phyloP scores from a whole-genome alignment of 2,113 vertebrate species.

The Phrynosoma platyrhinos region DNA sequence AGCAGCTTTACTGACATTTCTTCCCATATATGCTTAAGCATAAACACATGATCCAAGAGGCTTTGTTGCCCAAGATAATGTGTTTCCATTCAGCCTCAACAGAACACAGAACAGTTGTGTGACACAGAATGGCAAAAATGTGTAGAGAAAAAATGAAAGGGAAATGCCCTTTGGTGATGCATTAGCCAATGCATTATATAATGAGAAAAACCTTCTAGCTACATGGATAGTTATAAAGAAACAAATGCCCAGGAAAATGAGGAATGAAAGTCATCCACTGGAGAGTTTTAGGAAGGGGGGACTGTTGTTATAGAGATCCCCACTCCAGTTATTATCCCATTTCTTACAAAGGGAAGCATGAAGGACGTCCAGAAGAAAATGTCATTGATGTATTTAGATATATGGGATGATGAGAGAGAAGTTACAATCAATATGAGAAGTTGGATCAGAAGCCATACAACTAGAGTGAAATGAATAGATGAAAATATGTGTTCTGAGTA shows the following conservation, averaged over 20 bases:
- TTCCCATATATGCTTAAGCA: conserved; percentile 14
- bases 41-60: conserved; percentile 12
- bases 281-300: not conserved
- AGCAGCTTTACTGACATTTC: conserved; percentile 4
- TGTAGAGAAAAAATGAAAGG: not conserved
- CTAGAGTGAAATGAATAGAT: not conserved
- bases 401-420: not conserved
- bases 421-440: not conserved
- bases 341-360: not conserved
- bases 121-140: not conserved
- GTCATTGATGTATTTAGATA: no score
- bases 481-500: not conserved
- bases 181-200: not conserved
- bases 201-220: conserved; percentile 3
- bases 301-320: not conserved
- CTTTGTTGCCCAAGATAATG: conserved; percentile 13
- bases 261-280: not conserved
- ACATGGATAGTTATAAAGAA: not conserved
- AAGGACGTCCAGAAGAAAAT: not conserved
- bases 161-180: not conserved
- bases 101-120: conserved; percentile 8
- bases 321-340: not conserved
- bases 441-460: not conserved
- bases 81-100: conserved; percentile 22
- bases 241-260: not conserved